phyloP scores from a whole-genome alignment of 53 echinoderm and acorn worm species.

The Antedon mediterranea region DNA sequence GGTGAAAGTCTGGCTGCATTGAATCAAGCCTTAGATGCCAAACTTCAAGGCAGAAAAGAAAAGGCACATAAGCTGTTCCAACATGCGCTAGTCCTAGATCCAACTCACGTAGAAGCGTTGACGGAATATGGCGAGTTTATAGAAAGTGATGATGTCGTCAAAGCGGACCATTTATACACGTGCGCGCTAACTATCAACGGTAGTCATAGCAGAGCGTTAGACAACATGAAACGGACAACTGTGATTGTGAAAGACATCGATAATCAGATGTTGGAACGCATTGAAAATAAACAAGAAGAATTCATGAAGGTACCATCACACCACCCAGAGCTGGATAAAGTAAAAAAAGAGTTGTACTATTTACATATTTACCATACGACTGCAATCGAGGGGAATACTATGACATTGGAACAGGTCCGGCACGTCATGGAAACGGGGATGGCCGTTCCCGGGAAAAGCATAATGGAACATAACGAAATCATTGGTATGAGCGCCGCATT shows the following conservation, averaged over 20 bases:
- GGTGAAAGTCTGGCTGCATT: constrained; percentile 70
- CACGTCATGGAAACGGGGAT: constrained; percentile 82
- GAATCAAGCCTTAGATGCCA: constrained; percentile 65
- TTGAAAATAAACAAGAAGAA: constrained; percentile 46
- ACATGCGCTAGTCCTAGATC: constrained; percentile 85
- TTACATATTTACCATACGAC: constrained; percentile 90
- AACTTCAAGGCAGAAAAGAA: constrained; percentile 52
- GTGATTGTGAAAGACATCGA: constrained; percentile 65
- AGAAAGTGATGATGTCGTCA: constrained; percentile 66
- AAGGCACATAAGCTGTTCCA: constrained; percentile 87
- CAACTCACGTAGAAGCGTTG: constrained; percentile 66
- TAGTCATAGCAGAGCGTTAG: constrained; percentile 52
- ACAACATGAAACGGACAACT: constrained; percentile 61
- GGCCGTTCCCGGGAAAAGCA: constrained; percentile 74
- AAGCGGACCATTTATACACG: constrained; percentile 75
- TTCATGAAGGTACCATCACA: constrained; percentile 44
- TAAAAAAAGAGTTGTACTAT: constrained; percentile 74
- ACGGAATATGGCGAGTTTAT: constrained; percentile 86
- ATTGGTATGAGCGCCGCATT: constrained; percentile 62
- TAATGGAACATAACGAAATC: constrained; percentile 90
- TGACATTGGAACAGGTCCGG: constrained; percentile 75
- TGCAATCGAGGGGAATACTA: constrained; percentile 91
- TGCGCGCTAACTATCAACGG: constrained; percentile 61
- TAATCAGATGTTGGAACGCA: constrained; percentile 39
- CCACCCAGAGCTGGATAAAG: constrained; percentile 59